Evolutionary conservation across 2,888 invertebrate genomes (phyloP).

Genomic region (Imbricaverruca yamaguchii): DNA sequence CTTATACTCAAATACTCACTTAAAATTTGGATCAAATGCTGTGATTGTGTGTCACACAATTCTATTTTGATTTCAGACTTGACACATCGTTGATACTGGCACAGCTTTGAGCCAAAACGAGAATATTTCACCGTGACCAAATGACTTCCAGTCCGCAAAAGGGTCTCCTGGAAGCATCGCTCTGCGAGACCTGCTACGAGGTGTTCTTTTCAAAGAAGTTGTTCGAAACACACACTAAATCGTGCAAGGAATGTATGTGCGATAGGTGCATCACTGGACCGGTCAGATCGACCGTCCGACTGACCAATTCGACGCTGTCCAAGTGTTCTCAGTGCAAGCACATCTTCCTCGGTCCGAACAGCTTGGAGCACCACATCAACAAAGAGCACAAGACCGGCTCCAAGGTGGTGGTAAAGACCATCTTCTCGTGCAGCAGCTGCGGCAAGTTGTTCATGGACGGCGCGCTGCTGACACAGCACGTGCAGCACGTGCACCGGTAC

Average conservation of each 20-base stretch:
- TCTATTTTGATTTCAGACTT: too few relatives aligned
- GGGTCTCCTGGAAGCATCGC: neutral
- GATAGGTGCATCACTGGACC: too few relatives aligned
- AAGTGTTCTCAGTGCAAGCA: neutral
- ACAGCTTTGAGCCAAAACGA: too few relatives aligned
- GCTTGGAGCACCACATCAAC: neutral
- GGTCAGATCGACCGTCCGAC: too few relatives aligned
- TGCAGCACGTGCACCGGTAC: neutral
- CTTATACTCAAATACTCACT: too few relatives aligned
- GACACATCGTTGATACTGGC: too few relatives aligned
- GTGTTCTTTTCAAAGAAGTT: slow-evolving; percentile 1
- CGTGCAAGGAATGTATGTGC: neutral
- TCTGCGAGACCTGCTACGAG: neutral
- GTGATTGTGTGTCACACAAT: too few relatives aligned
- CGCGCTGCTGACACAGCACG: neutral
- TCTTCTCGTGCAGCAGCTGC: neutral
- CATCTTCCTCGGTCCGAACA: neutral
- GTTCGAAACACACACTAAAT: neutral
- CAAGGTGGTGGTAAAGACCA: neutral
- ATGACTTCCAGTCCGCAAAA: neutral
- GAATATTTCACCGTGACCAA: too few relatives aligned
- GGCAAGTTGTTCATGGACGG: neutral
- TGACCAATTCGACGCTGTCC: neutral
- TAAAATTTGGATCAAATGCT: too few relatives aligned
- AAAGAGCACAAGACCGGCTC: neutral